phyloP scores from a whole-genome alignment of 2,797 vertebrate genomes.

The Sebastes cheni region DNA sequence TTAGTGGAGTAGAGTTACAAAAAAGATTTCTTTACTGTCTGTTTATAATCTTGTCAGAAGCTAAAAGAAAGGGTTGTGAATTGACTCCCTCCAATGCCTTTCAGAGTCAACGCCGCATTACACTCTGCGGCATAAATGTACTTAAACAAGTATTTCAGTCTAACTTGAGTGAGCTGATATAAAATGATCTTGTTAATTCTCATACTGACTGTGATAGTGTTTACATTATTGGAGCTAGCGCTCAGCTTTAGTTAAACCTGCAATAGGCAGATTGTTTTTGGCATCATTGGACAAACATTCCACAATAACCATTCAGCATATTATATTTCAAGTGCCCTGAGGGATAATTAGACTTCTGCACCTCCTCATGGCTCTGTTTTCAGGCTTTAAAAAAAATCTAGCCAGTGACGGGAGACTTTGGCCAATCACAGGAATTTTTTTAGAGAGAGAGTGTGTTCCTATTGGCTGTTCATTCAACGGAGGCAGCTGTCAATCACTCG shows the following conservation, averaged over 20 bases:
- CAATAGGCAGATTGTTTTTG: no score
- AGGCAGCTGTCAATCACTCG: no score
- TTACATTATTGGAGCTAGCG: not conserved
- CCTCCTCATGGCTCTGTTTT: no score
- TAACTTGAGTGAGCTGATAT: not conserved
- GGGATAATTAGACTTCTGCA: no score
- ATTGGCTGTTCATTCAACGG: no score
- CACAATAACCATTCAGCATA: no score
- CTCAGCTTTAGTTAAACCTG: no score
- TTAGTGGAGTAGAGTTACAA: not conserved
- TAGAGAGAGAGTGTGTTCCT: fast-evolving
- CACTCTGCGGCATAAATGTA: not conserved
- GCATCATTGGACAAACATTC: no score
- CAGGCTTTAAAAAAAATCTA: no score
- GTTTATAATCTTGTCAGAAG: not conserved
- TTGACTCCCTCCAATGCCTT: not conserved
- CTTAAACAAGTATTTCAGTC: not conserved
- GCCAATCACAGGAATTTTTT: no score
- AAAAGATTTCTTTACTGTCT: not conserved
- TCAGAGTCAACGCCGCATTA: not conserved
- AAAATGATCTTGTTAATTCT: not conserved
- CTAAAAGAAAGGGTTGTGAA: not conserved
- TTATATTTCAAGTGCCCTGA: no score
- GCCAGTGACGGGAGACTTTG: no score
- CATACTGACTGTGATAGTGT: not conserved